Evolutionary conservation across 2,888 invertebrate species (phyloP).

Genomic region (Rapana venosa): DNA sequence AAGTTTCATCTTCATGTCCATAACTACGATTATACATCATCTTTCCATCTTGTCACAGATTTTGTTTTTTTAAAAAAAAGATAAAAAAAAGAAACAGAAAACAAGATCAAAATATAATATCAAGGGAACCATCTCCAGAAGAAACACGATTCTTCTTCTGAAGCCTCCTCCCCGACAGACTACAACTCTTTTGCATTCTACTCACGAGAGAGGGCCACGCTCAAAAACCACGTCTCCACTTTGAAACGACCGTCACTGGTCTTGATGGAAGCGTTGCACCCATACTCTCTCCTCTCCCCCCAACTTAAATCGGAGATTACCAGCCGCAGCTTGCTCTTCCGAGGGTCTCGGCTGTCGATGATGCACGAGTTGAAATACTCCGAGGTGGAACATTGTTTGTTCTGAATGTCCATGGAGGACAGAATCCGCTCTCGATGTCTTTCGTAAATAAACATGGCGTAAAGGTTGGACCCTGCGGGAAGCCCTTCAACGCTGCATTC

Average conservation of each 20-base stretch:
- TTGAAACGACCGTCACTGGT: not conserved
- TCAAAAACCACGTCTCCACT: constrained; percentile 7
- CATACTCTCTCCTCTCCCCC: constrained; percentile 33
- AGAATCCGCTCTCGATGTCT: not conserved
- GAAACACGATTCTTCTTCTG: no score
- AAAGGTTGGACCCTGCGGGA: constrained; percentile 12
- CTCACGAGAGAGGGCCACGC: not conserved
- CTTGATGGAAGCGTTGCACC: constrained; percentile 30
- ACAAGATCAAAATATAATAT: not conserved
- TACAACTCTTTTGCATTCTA: not conserved
- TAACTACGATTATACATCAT: no score
- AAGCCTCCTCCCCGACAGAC: not conserved
- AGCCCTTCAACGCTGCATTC: constrained; percentile 19
- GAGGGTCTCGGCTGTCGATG: constrained; percentile 16
- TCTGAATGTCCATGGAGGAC: constrained; percentile 13
- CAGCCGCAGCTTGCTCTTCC: not conserved
- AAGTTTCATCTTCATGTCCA: no score
- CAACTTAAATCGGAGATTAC: constrained; percentile 15
- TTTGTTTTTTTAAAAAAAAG: no score
- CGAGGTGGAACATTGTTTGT: constrained; percentile 28
- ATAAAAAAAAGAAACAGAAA: not conserved
- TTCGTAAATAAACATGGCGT: constrained; percentile 29
- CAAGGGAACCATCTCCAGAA: no score
- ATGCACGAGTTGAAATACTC: constrained; percentile 27
- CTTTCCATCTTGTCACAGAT: no score